These are phyloP conservation scores for Strigamia transsilvanica DNA, from an alignment of 2,888 invertebrate species.

Conservation along the genomic window DNA sequence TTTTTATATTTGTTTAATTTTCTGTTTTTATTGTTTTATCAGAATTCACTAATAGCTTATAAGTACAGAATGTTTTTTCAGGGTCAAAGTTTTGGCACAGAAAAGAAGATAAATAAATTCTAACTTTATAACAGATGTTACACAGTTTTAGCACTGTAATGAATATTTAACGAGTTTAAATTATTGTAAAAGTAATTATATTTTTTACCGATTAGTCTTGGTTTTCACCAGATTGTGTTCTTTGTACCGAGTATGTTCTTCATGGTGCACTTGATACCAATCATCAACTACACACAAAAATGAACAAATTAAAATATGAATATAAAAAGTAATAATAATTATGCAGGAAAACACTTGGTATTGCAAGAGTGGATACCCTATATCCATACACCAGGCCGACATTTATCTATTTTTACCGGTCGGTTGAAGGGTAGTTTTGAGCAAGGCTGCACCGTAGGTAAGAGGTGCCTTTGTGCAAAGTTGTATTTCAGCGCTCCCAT, in stretches of 20 bases:
- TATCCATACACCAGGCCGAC: no score
- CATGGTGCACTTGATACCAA: background rate
- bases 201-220: background rate
- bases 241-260: slow-evolving; percentile 3
- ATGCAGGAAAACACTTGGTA: no score
- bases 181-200: background rate
- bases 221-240: slow-evolving; percentile 3
- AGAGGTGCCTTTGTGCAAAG: no score
- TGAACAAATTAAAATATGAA: no score
- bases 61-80: background rate
- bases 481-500: no score
- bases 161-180: background rate
- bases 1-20: background rate
- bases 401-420: no score
- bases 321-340: no score
- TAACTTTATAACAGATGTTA: background rate
- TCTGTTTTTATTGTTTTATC: slow-evolving; percentile 1
- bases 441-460: no score
- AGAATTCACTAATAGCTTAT: background rate
- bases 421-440: no score
- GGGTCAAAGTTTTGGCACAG: background rate
- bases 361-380: no score
- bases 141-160: slow-evolving; percentile 12
- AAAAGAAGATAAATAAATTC: background rate
- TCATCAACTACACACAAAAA: background rate